These are phyloP conservation scores for Eupsittula cactorum DNA, from an alignment of 2,113 vertebrate genomes.

Conservation along the genomic window DNA sequence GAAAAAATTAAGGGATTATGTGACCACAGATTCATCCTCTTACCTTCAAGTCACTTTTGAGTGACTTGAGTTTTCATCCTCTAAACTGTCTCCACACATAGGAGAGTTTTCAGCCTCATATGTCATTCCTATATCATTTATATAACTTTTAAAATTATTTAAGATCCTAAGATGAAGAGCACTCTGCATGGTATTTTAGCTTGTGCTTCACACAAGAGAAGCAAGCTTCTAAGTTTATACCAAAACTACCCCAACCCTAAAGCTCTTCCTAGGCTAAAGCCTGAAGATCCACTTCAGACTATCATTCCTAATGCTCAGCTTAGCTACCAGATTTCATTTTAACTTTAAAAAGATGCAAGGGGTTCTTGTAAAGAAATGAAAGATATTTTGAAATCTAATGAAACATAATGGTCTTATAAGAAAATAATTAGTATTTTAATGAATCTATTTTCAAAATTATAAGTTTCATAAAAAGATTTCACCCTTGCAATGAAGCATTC, in stretches of 20 bases:
- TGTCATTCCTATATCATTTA: background rate
- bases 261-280: background rate
- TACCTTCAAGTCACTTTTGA: background rate
- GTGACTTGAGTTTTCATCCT: background rate
- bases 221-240: background rate
- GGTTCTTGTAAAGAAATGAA: background rate
- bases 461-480: background rate
- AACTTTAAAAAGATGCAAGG: background rate
- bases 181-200: background rate
- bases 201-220: background rate
- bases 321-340: background rate
- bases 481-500: background rate
- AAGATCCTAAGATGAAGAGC: background rate
- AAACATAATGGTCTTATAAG: background rate
- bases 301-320: background rate
- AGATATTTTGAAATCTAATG: background rate
- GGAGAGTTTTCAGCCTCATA: background rate
- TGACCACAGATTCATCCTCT: background rate
- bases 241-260: background rate
- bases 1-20: background rate
- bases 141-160: background rate
- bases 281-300: background rate
- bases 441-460: background rate
- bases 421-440: background rate
- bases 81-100: background rate